Base-by-base conservation (phyloP, 2,113 vertebrate genomes). In the Pelmatolapia mariae region DNA sequence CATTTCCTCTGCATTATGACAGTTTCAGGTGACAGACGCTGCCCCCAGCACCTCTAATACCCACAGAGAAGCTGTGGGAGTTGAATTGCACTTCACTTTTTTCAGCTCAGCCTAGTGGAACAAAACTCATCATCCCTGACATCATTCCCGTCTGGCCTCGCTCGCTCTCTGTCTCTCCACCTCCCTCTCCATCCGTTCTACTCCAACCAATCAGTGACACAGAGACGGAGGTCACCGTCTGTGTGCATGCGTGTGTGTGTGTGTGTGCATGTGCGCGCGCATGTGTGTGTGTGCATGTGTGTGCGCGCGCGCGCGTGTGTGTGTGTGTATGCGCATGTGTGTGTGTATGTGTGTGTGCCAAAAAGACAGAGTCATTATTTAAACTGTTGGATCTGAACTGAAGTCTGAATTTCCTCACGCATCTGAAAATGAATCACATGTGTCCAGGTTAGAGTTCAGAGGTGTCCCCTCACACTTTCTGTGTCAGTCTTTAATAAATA, bases 121-220 rank as follows among this genome's bases (percentile, higher is more conserved):
- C 63, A 66, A 88, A 91, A 66, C 86, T 86, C 84, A 86, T 91
- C 86, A 91, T 83, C 86, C 29, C 73, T 54, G 73, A 76, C 89
- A 83, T 88, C 61, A 76, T 63, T 73, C 57, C 71, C 33, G 10
- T 73, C 63, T 63, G n/a, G n/a, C 31, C 36, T 71, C 18, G 3
- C 84, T 15, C 38, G 22, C 68, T 73, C 22, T 43, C n/a, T 24
- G 66, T 40, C n/a, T 73, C 22, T 53, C 29, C 76, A 40, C 43
- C 89, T 81, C 59, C 36, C 71, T 82, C 82, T 54, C 47, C 81
- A 76, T 83, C 82, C 68, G 4, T n/a, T 59, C 50, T 71, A 24
- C 40, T 82, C 79, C 12, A 71, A 71, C 83, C 86, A 90, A 88
- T 83, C 86, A 86, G 86, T 86, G 83, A 81, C 73, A 80, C 59